Evolutionary conservation across 2,888 invertebrate species (phyloP), one percentile per base, ranked within the genome.

Genomic region (Trichogramma dendrolimi): DNA sequence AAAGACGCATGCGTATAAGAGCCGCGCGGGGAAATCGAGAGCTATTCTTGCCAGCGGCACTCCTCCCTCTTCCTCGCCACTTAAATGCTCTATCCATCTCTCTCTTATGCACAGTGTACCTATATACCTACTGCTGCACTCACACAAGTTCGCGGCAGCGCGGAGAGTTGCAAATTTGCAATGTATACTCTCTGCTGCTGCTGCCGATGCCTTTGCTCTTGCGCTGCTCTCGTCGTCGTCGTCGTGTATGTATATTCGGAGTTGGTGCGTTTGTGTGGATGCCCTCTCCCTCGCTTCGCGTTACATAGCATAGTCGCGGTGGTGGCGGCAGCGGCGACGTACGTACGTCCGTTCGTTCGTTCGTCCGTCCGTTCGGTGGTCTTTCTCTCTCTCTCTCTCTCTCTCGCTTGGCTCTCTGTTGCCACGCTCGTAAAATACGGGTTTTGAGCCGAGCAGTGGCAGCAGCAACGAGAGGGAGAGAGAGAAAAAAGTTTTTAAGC

Each of bases 41-140:
- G 75, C 75, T 77, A 74, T 78, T 78, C 78, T 72, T 71, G 69
- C 72, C 71, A 76, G 74, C 77, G 75, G 72, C 70, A 73, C 72
- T 75, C 73, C 75, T 77, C 79, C 78, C 78, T 72, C 70, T 63
- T 39, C 55, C 27, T 60, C 60, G 58, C 61, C 43, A 60, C 55
- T 63, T 66, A 64, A 58, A 63, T 65, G 64, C 66, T 14, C 53
- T 41, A 42, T 8, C 43, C 39, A 40, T 14, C 14, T 14, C 2
- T 14, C 14, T 14, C 14, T 14, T 14, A 14, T 14, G 14, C 14
- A 14, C 14, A 2, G 14, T 14, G 14, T n/a, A 8, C 53, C 47
- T 14, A 1, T 14, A 14, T 14, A 14, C 14, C 14, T 14, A 14
- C 2, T 14, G 14, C 14, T 14, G 14, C 14, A 14, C 14, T 14